Conservation (phyloP, 1,140 invertebrate genomes). For the Stratiolaelaps scimitus region DNA sequence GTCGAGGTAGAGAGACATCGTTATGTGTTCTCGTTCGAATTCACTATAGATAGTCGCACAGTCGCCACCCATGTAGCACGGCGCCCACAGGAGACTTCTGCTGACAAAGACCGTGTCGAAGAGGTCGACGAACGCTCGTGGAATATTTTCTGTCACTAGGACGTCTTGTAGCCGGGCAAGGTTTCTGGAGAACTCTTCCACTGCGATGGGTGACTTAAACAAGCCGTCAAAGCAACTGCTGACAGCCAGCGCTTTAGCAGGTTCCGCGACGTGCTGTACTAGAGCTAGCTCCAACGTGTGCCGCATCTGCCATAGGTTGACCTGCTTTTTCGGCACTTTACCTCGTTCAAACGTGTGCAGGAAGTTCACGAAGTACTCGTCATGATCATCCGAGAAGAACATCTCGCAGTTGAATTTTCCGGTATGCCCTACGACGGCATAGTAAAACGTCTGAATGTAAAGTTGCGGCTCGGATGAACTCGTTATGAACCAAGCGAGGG, state of each 20-base stretch:
- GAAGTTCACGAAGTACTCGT: constrained; percentile 20
- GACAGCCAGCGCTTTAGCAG: neutral
- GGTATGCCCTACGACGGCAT: constrained; percentile 17
- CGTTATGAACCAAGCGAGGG: constrained; percentile 16
- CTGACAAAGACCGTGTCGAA: constrained; percentile 10
- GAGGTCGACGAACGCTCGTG: neutral
- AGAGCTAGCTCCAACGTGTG: constrained; percentile 22
- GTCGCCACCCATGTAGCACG: constrained; percentile 20
- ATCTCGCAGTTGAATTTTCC: constrained; percentile 16
- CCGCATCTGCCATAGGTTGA: constrained; percentile 18
- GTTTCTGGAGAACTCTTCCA: constrained; percentile 17
- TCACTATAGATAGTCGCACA: neutral
- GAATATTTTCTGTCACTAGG: constrained; percentile 5
- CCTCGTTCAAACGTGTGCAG: neutral
- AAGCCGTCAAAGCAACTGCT: constrained; percentile 4
- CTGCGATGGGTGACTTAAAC: neutral
- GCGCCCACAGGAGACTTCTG: constrained; percentile 6
- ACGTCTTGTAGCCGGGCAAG: constrained; percentile 3
- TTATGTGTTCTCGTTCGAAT: constrained; percentile 1
- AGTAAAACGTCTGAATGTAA: constrained; percentile 24
- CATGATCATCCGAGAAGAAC: constrained; percentile 18
- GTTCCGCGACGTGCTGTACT: constrained; percentile 12
- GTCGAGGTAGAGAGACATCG: constrained; percentile 2
- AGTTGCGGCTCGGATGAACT: neutral
- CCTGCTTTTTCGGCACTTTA: constrained; percentile 21